Base-by-base conservation (phyloP, 2,113 vertebrate species). In the Nyctibius bracteatus region DNA sequence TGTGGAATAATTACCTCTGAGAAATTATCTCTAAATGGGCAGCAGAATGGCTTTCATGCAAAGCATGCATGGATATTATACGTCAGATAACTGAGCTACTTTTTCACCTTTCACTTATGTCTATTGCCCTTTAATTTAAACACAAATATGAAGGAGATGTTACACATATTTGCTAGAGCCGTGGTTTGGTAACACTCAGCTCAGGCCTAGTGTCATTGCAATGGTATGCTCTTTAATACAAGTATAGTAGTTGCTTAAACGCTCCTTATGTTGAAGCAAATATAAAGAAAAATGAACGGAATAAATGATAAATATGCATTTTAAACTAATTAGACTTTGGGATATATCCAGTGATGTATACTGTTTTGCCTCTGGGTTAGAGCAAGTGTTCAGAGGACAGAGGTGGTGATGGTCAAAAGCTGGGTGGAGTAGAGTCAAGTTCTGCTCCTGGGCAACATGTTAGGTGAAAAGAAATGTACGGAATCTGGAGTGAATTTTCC, bases 61-160 rank as follows among this genome's bases (percentile, higher is more conserved):
- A 85, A 85, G 20, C 20, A 63, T 35, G 25, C 16, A 43, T 5
- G 18, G 25, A 6, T 72, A 82, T 91, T 30, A 84, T 78, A 61
- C 51, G 15, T 62, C 90, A 82, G 54, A 66, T 54, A 68, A 44
- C 6, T 15, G 63, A 91, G 31, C 17, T 72, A 33, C 6, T 83
- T 93, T 70, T 62, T 82, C 49, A 62, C 10, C 19, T 88, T 30
- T 81, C 37, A 11, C 22, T 85, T 44, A 30, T 21, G 6, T 16
- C 30, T 74, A 22, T 41, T 68, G 31, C 8, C 12, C 51, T 86
- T 91, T 79, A 59, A 71, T 89, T 96, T 75, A 54, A 89, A 47
- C n/a, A 55, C 24, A 82, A 43, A 71, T 57, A 43, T 9, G 30
- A 57, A 44, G 44, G 39, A 81, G 51, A 77, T 28, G 11, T 35